Conservation (phyloP, 37 sponge, comb jelly and placozoan species). For the Cladorhizidae sp. region DNA sequence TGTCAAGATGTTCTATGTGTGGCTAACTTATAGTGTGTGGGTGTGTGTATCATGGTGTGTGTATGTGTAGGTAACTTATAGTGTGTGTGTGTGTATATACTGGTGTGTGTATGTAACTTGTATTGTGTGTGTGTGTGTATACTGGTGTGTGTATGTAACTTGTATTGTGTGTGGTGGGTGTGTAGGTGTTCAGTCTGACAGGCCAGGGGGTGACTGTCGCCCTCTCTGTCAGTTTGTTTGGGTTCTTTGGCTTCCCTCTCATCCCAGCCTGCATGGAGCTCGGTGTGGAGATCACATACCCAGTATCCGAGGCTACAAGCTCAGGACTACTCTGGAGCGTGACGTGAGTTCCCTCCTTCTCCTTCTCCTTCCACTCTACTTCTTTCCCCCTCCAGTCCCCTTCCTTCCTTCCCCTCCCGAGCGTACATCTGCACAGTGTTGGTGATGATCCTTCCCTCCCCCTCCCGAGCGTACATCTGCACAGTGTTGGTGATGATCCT, state of each 20-base stretch:
- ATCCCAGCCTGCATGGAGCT: conserved; percentile 83
- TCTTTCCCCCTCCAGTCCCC: too few species aligned
- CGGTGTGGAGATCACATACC: conserved; percentile 90
- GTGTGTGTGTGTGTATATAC: not conserved
- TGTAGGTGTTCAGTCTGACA: conserved; percentile 29
- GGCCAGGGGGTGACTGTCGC: conserved; percentile 48
- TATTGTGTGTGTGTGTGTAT: not conserved
- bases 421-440: too few species aligned
- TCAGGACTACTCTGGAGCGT: conserved; percentile 80
- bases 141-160: not conserved
- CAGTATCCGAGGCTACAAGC: conserved; percentile 83
- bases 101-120: not conserved
- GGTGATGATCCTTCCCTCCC: too few species aligned
- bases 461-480: too few species aligned
- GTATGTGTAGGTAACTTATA: not conserved
- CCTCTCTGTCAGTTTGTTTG: conserved; percentile 70
- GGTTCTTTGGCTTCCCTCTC: conserved; percentile 78
- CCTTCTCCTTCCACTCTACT: too few species aligned
- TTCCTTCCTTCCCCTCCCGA: too few species aligned
- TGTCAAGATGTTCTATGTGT: not conserved
- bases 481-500: too few species aligned
- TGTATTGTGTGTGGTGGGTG: not conserved
- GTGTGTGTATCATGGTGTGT: not conserved
- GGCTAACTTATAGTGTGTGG: too few species aligned
- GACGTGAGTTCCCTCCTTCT: conserved; percentile 24